These are phyloP conservation scores for Hypocryptadius cinnamomeus DNA, from an alignment of 2,113 vertebrate genomes.

Conservation along the genomic window DNA sequence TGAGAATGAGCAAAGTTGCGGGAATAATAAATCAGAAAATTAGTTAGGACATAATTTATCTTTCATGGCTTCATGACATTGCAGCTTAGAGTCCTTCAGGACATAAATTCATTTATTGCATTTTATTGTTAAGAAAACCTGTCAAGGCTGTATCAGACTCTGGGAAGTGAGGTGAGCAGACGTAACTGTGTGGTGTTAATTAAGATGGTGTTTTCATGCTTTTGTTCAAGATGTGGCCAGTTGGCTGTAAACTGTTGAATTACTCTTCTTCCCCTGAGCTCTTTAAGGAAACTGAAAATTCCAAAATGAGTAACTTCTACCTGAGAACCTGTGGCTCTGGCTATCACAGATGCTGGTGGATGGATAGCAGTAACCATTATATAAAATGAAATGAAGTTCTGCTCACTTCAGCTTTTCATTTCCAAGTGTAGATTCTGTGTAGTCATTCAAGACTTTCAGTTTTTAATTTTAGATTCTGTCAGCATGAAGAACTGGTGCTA, in stretches of 20 bases:
- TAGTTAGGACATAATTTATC: conserved; percentile 73
- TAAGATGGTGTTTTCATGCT: neutral
- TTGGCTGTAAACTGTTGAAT: conserved; percentile 15
- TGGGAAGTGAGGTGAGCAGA: neutral
- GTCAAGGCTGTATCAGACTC: conserved; percentile 20
- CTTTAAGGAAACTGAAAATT: neutral
- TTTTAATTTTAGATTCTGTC: neutral
- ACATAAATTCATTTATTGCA: conserved; percentile 52
- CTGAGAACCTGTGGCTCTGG: neutral
- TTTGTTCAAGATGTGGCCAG: neutral
- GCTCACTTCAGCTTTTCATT: neutral
- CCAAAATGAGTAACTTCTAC: neutral
- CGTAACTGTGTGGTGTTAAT: conserved; percentile 44
- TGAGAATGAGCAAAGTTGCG: conserved; percentile 47
- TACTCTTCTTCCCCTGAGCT: neutral
- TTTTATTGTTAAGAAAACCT: conserved; percentile 53
- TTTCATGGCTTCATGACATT: conserved; percentile 36
- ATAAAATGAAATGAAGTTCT: neutral
- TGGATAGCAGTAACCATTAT: neutral
- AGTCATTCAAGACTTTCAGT: neutral
- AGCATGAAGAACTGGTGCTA: neutral
- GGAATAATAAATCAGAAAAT: conserved; percentile 71
- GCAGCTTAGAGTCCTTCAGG: conserved; percentile 21
- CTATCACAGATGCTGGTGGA: neutral
- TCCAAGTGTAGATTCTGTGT: neutral